Conservation (phyloP, 1,140 invertebrate species). For the Grapholita molesta region DNA sequence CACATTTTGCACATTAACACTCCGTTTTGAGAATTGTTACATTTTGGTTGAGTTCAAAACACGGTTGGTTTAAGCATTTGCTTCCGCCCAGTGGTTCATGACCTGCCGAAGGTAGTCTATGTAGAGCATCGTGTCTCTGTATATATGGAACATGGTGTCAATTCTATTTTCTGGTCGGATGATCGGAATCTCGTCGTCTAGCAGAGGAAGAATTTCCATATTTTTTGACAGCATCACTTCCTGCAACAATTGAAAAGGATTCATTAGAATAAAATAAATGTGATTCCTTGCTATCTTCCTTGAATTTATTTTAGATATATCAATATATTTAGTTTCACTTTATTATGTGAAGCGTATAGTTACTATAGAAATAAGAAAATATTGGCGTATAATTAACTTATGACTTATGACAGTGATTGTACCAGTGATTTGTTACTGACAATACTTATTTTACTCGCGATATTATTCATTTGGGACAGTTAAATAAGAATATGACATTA, state of each 20-base stretch:
- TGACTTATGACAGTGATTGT: too few relatives aligned
- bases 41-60: neutral
- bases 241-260: slow-evolving; percentile 43
- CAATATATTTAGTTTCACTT: too few relatives aligned
- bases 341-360: too few relatives aligned
- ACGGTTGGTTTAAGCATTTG: neutral
- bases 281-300: too few relatives aligned
- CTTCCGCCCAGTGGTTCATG: neutral
- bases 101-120: slow-evolving; percentile 61
- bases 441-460: too few relatives aligned
- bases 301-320: too few relatives aligned
- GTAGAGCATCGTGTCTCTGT: slow-evolving; percentile 64
- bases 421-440: too few relatives aligned
- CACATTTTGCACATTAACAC: neutral
- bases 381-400: too few relatives aligned
- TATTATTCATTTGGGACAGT: too few relatives aligned
- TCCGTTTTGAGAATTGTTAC: neutral
- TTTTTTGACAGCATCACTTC: slow-evolving; percentile 54
- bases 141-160: slow-evolving; percentile 45
- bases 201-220: slow-evolving; percentile 45
- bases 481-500: neutral
- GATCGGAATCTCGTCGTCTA: slow-evolving; percentile 48
- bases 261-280: neutral
- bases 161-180: slow-evolving; percentile 44
- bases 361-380: too few relatives aligned